A percentile compares a stretch with the other conserved stretches of the same genome.
Conservation (phyloP, 2,888 invertebrate species). For the Chaitophorus viminalis region DNA sequence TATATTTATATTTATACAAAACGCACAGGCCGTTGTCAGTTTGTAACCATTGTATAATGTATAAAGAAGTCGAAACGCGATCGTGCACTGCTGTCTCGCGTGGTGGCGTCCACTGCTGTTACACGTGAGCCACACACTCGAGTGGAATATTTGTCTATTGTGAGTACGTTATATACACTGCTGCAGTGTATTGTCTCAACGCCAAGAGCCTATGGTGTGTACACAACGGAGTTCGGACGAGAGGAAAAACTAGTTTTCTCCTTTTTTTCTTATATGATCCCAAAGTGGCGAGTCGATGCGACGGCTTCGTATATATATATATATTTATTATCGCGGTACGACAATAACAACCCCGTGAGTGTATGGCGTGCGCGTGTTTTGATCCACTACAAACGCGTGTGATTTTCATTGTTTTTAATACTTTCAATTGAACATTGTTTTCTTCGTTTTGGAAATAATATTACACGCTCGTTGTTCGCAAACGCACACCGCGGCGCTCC, state of each 20-base stretch:
- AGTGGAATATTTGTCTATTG: conserved; percentile 19
- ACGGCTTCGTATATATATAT: neutral
- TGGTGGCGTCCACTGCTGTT: neutral
- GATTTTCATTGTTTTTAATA: neutral
- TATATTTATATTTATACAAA: too few relatives aligned
- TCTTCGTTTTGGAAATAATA: neutral
- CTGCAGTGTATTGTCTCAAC: neutral
- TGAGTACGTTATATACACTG: conserved; percentile 6
- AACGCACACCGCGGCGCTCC: neutral
- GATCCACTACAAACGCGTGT: neutral
- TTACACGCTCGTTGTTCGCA: neutral
- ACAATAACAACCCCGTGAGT: conserved; percentile 13
- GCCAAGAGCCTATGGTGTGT: conserved; percentile 22
- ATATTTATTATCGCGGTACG: neutral
- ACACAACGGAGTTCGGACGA: neutral
- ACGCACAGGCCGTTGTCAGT: too few relatives aligned
- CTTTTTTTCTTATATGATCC: neutral
- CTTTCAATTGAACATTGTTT: neutral
- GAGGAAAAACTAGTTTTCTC: neutral
- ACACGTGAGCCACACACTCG: neutral
- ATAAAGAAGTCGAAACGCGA: conserved; percentile 13
- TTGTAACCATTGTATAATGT: too few relatives aligned
- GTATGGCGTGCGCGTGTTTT: neutral
- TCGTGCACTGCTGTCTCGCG: neutral
- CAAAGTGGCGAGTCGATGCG: neutral